A percentile compares a stretch with the other conserved stretches of the same genome.
phyloP scores from a whole-genome alignment of 2,797 vertebrate genomes.

The Pseudomugil gertrudae region DNA sequence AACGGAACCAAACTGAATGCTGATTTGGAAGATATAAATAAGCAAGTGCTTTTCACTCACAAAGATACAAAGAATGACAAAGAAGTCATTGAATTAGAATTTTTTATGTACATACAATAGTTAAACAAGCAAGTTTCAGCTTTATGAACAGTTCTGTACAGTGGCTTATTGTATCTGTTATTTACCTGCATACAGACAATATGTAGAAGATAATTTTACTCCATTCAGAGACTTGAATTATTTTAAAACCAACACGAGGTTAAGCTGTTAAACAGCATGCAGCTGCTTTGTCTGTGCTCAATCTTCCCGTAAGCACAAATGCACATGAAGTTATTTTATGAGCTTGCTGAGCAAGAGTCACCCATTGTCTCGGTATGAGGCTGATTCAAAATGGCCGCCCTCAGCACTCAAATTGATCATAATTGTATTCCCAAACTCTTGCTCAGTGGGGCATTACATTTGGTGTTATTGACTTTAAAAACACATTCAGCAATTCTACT shows the following conservation, averaged over 20 bases:
- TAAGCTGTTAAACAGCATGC: constrained; percentile 70
- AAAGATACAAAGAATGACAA: too few species aligned
- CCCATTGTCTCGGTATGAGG: constrained; percentile 77
- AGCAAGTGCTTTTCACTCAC: neutral
- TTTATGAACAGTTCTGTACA: constrained; percentile 13
- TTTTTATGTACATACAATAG: constrained; percentile 3
- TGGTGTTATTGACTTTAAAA: constrained; percentile 83
- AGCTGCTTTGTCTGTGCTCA: constrained; percentile 67
- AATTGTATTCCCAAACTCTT: constrained; percentile 80
- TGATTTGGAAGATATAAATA: constrained; percentile 23
- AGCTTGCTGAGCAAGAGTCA: constrained; percentile 66
- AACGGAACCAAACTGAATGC: constrained; percentile 43
- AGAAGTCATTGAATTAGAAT: neutral
- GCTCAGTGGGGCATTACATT: constrained; percentile 80
- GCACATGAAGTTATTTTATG: constrained; percentile 72
- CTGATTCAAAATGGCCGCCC: constrained; percentile 80
- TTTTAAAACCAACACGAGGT: constrained; percentile 53
- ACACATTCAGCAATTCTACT: constrained; percentile 77
- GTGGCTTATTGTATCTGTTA: constrained; percentile 15
- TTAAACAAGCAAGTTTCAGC: neutral
- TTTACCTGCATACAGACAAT: constrained; percentile 28
- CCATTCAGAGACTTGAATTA: constrained; percentile 38
- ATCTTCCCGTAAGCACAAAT: constrained; percentile 74
- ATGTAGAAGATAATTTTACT: constrained; percentile 44
- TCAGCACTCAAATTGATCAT: constrained; percentile 81